Conservation (phyloP, 2,113 vertebrate species). For the Ictidomys tridecemlineatus region DNA sequence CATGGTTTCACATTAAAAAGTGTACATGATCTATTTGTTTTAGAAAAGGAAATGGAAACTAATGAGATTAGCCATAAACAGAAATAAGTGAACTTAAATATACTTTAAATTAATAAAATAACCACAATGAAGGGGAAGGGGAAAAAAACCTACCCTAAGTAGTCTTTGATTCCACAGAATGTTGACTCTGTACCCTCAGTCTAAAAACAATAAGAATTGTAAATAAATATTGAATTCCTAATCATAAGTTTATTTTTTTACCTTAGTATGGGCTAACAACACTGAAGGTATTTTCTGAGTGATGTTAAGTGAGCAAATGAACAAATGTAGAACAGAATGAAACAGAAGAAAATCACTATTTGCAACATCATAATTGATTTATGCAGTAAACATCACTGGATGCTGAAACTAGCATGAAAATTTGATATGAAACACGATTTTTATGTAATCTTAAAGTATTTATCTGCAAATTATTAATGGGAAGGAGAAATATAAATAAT, state of each 20-base stretch:
- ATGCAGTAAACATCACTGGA: not conserved
- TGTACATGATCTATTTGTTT: not conserved
- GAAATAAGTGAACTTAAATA: not conserved
- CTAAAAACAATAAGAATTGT: not conserved
- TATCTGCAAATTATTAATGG: not conserved
- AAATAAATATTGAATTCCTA: not conserved
- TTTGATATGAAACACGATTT: not conserved
- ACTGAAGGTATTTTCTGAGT: not conserved
- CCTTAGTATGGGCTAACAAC: not conserved
- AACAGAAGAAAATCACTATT: not conserved
- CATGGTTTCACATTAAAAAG: not conserved
- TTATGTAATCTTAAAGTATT: not conserved
- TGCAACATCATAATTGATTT: not conserved
- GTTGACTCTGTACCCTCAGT: not conserved
- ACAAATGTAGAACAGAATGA: not conserved
- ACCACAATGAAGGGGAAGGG: not conserved
- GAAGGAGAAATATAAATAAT: not conserved
- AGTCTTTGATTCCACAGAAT: not conserved
- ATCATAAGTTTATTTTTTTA: not conserved
- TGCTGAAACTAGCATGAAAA: not conserved
- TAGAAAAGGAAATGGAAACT: not conserved
- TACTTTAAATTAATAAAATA: slow-evolving; percentile 26
- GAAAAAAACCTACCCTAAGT: not conserved
- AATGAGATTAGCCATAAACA: not conserved
- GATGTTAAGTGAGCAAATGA: not conserved